Evolutionary conservation across 2,797 vertebrate species (phyloP), one percentile per base, ranked within the genome.

Genomic region (Phoeniculus purpureus): DNA sequence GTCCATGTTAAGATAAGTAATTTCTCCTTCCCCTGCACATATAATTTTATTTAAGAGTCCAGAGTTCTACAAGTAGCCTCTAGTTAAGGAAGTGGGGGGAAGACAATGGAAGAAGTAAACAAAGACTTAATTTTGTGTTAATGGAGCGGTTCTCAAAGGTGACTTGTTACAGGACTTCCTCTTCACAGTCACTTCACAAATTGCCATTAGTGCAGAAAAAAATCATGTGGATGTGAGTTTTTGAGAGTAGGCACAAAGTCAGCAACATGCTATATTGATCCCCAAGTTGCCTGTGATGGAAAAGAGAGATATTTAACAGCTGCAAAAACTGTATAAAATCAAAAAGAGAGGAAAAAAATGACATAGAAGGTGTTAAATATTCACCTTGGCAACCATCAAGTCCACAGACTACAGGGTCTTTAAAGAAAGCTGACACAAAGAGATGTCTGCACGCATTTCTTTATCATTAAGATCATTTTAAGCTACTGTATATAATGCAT

Each of bases 341-440:
- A 89, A 76, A 88, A 71, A 60, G 12, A 8, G 6, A 3, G n/a
- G 48, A 66, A 5, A 66, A 4, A 91, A 70, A 59, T n/a, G 14
- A 66, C 43, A 71, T 10, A 67, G 60, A 90, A 66, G 22, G 47
- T 77, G 55, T 25, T 31, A 95, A 95, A 90, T 8, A 74, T 71
- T 94, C 81, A 85, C 86, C 50, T 77, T 88, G 67, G 32, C 84
- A 96, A 61, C 65, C 61, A 55, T 90, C 54, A 90, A 51, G 54
- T 72, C 37, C 51, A 74, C 48, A 72, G 32, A 77, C 67, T 90
- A 52, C 16, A 64, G 31, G 48, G 51, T 48, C 77, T 80, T 89
- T 75, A 94, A 93, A 76, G 52, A 43, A 64, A 58, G 7, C 7
- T 73, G 58, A 22, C 64, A 76, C 34, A 47, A 16, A 22, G n/a